Evolutionary conservation across 2,888 invertebrate genomes (phyloP), one percentile per base, ranked within the genome.

Genomic region (Gymnocheta viridis): DNA sequence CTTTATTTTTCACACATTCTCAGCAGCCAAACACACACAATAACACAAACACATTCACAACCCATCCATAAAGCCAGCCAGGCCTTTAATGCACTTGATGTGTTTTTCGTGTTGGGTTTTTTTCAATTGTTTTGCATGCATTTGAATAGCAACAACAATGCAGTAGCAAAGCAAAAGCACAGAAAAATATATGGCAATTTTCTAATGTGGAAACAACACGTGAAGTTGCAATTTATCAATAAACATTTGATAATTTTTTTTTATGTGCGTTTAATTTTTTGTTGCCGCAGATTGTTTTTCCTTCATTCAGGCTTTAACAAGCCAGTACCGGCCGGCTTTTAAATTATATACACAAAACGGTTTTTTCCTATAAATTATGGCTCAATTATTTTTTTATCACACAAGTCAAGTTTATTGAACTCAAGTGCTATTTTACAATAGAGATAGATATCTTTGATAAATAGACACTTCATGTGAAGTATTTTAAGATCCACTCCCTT

Each of bases 291-390:
- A 49, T 32, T 58, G 6, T 54, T 56, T 67, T 56, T 67, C 6
- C 35, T 60, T 66, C 29, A 47, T 41, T 29, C 64, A 54, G 17
- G 47, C 67, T 77, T 74, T 14, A 77, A 85, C 64, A 56, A 78
- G 83, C 82, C 78, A 78, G 73, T 51, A 82, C 86, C 85, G 86
- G 83, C 85, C 83, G 83, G 85, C 87, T 83, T 85, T 74, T 78
- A 77, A 49, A 64, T 56, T 64, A 51, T 62, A 64, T 73, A 56
- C n/a, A 72, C 56, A 69, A 74, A 27, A n/a, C 12, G 10, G 5
- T 10, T 41, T 47, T 44, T 56, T 44, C 22, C 64, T 58, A 56
- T 58, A 80, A 83, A 72, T 58, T 72, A 32, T 69, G 60, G 54
- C 56, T 84, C 77, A 81, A 81, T 77, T 54, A 58, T 72, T 24